phyloP scores from a whole-genome alignment of 1,140 invertebrate genomes.

The Cotesia glomerata region DNA sequence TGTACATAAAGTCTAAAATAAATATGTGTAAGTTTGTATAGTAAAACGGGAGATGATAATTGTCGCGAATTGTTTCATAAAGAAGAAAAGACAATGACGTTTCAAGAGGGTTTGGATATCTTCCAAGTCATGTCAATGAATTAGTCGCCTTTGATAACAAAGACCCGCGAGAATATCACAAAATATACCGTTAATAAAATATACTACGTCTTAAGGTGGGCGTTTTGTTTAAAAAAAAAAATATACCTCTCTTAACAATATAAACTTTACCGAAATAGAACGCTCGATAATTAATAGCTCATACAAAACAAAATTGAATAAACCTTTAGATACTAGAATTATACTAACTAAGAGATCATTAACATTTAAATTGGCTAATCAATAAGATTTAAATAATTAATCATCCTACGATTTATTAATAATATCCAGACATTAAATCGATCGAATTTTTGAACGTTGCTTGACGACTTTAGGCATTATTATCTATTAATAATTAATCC shows the following conservation, averaged over 20 bases:
- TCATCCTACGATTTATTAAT: not conserved
- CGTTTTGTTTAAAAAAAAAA: too few relatives aligned
- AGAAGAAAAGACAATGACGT: not conserved
- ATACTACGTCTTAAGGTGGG: too few relatives aligned
- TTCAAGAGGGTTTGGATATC: not conserved
- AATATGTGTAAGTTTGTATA: not conserved
- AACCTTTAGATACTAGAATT: too few relatives aligned
- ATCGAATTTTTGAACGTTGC: not conserved
- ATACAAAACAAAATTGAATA: too few relatives aligned
- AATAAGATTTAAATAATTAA: not conserved
- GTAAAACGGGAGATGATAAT: not conserved
- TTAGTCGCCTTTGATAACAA: not conserved
- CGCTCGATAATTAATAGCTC: too few relatives aligned
- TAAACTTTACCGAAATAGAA: too few relatives aligned
- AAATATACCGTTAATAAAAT: too few relatives aligned
- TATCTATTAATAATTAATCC: not conserved
- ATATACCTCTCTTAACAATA: too few relatives aligned
- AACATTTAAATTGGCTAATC: too few relatives aligned
- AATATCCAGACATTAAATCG: not conserved
- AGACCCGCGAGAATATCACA: not conserved
- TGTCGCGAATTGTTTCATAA: not conserved
- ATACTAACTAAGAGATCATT: too few relatives aligned
- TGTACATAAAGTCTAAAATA: not conserved
- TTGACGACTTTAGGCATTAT: not conserved
- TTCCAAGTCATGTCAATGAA: conserved; percentile 2